phyloP scores from a whole-genome alignment of 2,888 invertebrate species.

The Orchestes rusci region DNA sequence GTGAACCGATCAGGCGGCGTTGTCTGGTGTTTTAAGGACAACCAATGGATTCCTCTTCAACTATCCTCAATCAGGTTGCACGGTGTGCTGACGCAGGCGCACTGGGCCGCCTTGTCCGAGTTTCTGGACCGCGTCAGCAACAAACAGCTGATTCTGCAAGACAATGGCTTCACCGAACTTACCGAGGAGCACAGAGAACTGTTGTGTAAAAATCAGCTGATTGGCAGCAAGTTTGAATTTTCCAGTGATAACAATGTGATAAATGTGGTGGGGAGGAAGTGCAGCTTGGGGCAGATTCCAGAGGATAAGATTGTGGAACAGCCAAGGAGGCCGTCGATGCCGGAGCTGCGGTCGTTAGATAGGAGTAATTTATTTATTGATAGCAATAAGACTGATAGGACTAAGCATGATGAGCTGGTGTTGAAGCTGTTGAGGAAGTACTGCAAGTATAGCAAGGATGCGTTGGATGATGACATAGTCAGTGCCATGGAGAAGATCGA shows the following conservation, averaged over 20 bases:
- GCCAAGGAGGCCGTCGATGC: conserved; percentile 37
- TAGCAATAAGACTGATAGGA: conserved; percentile 35
- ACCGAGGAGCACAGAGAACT: conserved; percentile 41
- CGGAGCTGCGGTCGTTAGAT: conserved; percentile 34
- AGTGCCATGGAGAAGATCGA: conserved; percentile 38
- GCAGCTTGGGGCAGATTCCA: conserved; percentile 36
- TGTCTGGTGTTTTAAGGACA: conserved; percentile 62
- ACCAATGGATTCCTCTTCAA: conserved; percentile 60
- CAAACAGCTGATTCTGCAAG: conserved; percentile 54
- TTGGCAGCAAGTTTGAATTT: conserved; percentile 22
- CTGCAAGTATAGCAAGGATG: conserved; percentile 42
- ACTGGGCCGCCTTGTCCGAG: conserved; percentile 58
- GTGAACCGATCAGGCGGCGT: no score
- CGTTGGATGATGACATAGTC: conserved; percentile 40
- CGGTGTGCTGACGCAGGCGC: conserved; percentile 58
- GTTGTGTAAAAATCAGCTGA: conserved; percentile 32
- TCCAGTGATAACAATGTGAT: conserved; percentile 35
- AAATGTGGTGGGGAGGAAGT: conserved; percentile 33
- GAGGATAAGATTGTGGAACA: conserved; percentile 35
- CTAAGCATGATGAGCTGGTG: conserved; percentile 42
- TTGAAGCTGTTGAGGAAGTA: conserved; percentile 42
- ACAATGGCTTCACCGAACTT: conserved; percentile 42
- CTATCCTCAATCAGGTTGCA: conserved; percentile 60
- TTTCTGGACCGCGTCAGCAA: conserved; percentile 59
- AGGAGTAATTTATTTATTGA: conserved; percentile 26